Percentiles rank a stretch among this genome's conserved stretches.
Conservation (phyloP, 2,797 vertebrate species). For the Lutjanus argentimaculatus region DNA sequence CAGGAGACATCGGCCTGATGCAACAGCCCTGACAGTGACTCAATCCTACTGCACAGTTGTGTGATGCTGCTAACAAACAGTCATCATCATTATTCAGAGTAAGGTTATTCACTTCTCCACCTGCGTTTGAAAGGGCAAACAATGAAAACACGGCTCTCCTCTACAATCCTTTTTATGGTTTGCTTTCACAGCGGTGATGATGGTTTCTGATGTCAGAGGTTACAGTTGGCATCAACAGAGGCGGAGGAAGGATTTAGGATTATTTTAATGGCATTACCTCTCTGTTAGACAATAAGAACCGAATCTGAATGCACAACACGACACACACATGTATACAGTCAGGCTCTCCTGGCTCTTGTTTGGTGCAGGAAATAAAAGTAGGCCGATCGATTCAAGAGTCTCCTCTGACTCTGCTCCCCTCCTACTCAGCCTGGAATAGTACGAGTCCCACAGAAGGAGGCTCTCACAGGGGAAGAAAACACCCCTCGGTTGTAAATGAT, state of each 20-base stretch:
- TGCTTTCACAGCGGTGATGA: background rate
- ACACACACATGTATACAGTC: constrained; percentile 11
- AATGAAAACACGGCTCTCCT: background rate
- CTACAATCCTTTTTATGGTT: background rate
- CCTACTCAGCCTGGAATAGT: constrained; percentile 55
- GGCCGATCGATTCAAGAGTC: constrained; percentile 60
- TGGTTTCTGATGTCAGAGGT: constrained; percentile 18
- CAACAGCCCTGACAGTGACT: constrained; percentile 16
- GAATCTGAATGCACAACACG: constrained; percentile 33
- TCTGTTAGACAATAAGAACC: constrained; percentile 15
- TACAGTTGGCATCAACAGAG: background rate
- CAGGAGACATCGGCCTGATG: constrained; percentile 14
- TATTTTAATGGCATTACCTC: constrained; percentile 29
- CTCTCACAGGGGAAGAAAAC: constrained; percentile 41
- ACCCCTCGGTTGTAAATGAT: constrained; percentile 16
- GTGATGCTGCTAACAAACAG: constrained; percentile 19
- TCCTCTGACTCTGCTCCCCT: constrained; percentile 54
- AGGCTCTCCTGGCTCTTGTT: constrained; percentile 42
- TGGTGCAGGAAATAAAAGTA: constrained; percentile 70
- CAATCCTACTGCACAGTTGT: constrained; percentile 15
- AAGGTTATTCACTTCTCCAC: constrained; percentile 41
- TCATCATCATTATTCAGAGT: constrained; percentile 31
- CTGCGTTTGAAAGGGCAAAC: constrained; percentile 20
- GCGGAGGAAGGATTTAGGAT: constrained; percentile 27
- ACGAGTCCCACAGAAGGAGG: constrained; percentile 45